Base-by-base conservation (phyloP, 2,888 invertebrate genomes). In the Xestia rhomboidea region DNA sequence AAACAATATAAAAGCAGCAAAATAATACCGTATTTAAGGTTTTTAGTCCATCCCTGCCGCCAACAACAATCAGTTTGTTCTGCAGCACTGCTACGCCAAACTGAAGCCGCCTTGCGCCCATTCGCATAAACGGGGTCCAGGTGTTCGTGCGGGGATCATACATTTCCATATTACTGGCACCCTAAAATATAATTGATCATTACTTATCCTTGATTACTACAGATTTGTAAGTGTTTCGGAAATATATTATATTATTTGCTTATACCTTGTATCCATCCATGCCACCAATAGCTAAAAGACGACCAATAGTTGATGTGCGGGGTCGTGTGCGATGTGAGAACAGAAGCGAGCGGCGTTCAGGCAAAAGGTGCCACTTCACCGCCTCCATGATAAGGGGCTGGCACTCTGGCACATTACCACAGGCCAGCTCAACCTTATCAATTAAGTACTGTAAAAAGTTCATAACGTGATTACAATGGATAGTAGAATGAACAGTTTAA, bases 361-460 rank as follows among this genome's bases (percentile, higher is more conserved):
- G 99, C 84, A 99, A 94, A 49, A 99, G 96, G 93, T 99, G 99
- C 97, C 99, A 99, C 91, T 99, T 99, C 84, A 99, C 97, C 21
- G 99, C 99, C 94, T 99, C 99, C 98, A 99, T 98, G 73, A 99
- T 98, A 72, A 99, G 96, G 79, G 98, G 98, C 91, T 99, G 99
- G 90, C 99, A 99, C 74, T 97, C 97, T 64, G 97, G 97, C 90
- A 97, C 97, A 92, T 97, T 98, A 92, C 97, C 97, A 89, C 97
- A 97, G 0, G 97, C 96, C 46, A 92, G 91, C 94, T 99, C 99
- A 54, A 99, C 98, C 92, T 98, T 98, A 94, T 99, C 99, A 74
- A 98, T 98, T 87, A 99, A 97, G 94, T 99, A 99, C 97, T 98
- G 93, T 49, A 95, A 95, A 68, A 10, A 78, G 8, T 41, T 64